Evolutionary conservation across 2,888 invertebrate species (phyloP).

Genomic region (Spisula solida): DNA sequence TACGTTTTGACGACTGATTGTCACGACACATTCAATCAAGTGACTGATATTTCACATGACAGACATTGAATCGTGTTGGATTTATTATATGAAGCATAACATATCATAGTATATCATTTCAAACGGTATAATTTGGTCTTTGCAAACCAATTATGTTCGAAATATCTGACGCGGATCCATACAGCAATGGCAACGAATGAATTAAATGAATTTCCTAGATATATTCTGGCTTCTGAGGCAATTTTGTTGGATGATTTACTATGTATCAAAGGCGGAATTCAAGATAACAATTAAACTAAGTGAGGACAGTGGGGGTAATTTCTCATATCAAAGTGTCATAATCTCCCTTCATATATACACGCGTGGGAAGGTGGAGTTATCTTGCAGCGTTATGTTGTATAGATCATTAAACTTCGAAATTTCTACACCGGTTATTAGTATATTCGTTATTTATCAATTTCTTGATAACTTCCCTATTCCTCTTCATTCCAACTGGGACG

Average conservation of each 20-base stretch:
- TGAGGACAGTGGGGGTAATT: too few relatives aligned
- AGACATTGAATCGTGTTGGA: not conserved
- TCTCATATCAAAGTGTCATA: not conserved
- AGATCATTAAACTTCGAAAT: too few relatives aligned
- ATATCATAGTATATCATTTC: not conserved
- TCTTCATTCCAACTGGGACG: too few relatives aligned
- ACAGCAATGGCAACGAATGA: not conserved
- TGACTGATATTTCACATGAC: not conserved
- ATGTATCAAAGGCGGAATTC: too few relatives aligned
- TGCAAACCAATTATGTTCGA: not conserved
- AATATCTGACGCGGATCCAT: not conserved
- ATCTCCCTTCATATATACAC: not conserved
- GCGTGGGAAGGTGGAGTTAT: not conserved
- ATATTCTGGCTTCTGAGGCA: too few relatives aligned
- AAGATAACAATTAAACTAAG: too few relatives aligned
- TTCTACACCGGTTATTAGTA: too few relatives aligned
- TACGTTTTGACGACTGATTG: not conserved
- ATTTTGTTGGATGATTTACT: too few relatives aligned
- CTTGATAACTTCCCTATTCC: too few relatives aligned
- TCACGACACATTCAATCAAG: not conserved
- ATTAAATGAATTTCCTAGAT: slow-evolving; percentile 4
- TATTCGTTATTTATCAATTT: too few relatives aligned
- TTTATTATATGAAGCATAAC: not conserved
- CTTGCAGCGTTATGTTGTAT: not conserved
- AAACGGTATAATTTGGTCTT: not conserved